These are phyloP conservation scores for Mythimna albipuncta DNA, from an alignment of 2,888 invertebrate genomes.

Conservation along the genomic window DNA sequence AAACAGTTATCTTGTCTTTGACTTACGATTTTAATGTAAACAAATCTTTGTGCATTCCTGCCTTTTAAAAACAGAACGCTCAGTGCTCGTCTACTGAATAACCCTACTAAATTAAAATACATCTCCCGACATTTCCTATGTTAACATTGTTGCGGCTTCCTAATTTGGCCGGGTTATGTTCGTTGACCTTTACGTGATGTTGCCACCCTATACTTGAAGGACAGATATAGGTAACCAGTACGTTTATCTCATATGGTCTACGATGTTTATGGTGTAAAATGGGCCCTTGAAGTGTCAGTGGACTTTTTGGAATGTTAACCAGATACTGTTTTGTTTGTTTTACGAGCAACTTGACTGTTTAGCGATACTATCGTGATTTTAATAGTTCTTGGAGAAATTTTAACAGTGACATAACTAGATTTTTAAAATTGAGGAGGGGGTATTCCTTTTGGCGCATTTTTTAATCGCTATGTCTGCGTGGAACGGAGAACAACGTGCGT, in stretches of 20 bases:
- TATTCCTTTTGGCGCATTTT: neutral
- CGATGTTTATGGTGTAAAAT: conserved; percentile 45
- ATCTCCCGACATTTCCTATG: neutral
- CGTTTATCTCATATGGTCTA: conserved; percentile 50
- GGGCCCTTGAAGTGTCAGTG: conserved; percentile 24
- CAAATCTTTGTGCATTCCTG: conserved; percentile 63
- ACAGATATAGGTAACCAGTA: conserved; percentile 62
- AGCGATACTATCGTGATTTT: neutral
- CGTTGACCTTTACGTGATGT: conserved; percentile 77
- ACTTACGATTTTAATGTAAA: conserved; percentile 58
- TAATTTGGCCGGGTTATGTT: conserved; percentile 70
- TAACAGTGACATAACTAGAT: neutral
- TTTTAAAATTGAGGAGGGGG: neutral
- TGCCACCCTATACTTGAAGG: conserved; percentile 57
- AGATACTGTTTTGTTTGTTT: conserved; percentile 29
- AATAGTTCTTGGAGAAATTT: neutral
- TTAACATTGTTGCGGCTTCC: conserved; percentile 42
- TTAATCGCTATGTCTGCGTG: conserved; percentile 3
- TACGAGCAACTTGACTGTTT: conserved; percentile 5
- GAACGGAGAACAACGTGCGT: neutral
- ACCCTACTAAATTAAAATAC: conserved; percentile 64
- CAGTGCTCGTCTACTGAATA: conserved; percentile 69
- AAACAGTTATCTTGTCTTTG: conserved; percentile 58
- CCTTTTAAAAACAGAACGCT: conserved; percentile 58
- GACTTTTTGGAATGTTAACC: conserved; percentile 41